A percentile compares a stretch with the other conserved stretches of the same genome.
phyloP scores from a whole-genome alignment of 2,888 invertebrate genomes.

The Ophion costatus region DNA sequence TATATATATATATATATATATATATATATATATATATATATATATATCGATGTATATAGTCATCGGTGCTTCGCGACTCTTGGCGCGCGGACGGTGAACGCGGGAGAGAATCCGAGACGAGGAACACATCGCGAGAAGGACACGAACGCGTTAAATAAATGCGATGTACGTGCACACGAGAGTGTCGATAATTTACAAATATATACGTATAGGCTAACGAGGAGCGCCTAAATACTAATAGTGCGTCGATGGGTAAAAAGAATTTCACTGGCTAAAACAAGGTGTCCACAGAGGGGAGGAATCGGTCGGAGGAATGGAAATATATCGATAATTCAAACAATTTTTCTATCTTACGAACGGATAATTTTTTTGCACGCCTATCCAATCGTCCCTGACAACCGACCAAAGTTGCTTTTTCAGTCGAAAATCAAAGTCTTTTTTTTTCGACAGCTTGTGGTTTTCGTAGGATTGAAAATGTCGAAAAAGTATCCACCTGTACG shows the following conservation, averaged over 20 bases:
- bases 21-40: too few species aligned
- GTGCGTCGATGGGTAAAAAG: background rate
- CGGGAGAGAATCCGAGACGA: background rate
- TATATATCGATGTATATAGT: background rate
- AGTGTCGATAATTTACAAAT: constrained; percentile 39
- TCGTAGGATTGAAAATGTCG: too few species aligned
- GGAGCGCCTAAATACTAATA: constrained; percentile 11
- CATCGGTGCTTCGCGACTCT: constrained; percentile 35
- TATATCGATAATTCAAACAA: background rate
- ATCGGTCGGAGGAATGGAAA: too few species aligned
- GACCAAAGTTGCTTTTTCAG: too few species aligned
- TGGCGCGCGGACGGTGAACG: constrained; percentile 33
- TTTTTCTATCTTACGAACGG: too few species aligned
- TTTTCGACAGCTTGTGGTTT: too few species aligned
- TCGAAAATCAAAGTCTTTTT: too few species aligned
- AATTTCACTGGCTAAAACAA: background rate
- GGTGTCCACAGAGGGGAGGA: too few species aligned
- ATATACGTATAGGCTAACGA: constrained; percentile 19
- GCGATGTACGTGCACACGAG: constrained; percentile 16
- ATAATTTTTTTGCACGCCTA: too few species aligned
- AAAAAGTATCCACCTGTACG: too few species aligned
- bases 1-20: too few species aligned
- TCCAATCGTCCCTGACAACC: too few species aligned
- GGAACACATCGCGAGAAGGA: background rate
- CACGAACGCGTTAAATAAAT: constrained; percentile 1